phyloP scores from a whole-genome alignment of 2,888 invertebrate genomes.

The Dilophus febrilis region DNA sequence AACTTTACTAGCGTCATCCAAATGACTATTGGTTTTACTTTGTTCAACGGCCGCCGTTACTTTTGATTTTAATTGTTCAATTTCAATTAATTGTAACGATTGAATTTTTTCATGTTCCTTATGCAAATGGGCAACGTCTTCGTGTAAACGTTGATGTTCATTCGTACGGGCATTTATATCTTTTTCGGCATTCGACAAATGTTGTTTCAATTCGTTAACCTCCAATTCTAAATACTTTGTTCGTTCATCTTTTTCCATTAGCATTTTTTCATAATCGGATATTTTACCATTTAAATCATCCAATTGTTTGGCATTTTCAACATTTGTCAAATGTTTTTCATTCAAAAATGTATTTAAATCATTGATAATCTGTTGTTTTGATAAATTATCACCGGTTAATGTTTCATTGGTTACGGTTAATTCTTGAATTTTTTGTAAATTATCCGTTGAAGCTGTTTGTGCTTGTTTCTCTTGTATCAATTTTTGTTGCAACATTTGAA shows the following conservation, averaged over 20 bases:
- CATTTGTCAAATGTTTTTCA: constrained; percentile 21
- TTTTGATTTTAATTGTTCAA: constrained; percentile 13
- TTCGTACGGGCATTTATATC: constrained; percentile 1
- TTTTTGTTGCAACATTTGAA: constrained; percentile 23
- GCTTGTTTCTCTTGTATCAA: constrained; percentile 24
- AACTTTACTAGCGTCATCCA: constrained; percentile 19
- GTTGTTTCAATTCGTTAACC: constrained; percentile 4
- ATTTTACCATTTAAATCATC: constrained; percentile 11
- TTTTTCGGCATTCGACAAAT: background rate
- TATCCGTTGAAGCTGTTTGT: constrained; percentile 19
- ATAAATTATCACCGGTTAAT: constrained; percentile 22
- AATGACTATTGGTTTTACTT: constrained; percentile 15
- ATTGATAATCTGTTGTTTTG: constrained; percentile 23
- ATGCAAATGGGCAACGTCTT: constrained; percentile 2
- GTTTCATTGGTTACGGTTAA: constrained; percentile 13
- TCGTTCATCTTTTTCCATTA: constrained; percentile 11
- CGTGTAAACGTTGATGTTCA: constrained; percentile 4
- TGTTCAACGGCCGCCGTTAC: constrained; percentile 14
- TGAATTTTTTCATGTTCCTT: constrained; percentile 5
- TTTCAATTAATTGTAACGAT: constrained; percentile 20
- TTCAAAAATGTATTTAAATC: constrained; percentile 20
- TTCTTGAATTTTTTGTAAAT: constrained; percentile 22
- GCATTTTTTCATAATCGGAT: constrained; percentile 4
- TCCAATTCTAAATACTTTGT: constrained; percentile 14
- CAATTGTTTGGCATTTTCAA: constrained; percentile 23